Evolutionary conservation across 2,797 vertebrate species (phyloP).

Genomic region (Gymnocypris eckloni): DNA sequence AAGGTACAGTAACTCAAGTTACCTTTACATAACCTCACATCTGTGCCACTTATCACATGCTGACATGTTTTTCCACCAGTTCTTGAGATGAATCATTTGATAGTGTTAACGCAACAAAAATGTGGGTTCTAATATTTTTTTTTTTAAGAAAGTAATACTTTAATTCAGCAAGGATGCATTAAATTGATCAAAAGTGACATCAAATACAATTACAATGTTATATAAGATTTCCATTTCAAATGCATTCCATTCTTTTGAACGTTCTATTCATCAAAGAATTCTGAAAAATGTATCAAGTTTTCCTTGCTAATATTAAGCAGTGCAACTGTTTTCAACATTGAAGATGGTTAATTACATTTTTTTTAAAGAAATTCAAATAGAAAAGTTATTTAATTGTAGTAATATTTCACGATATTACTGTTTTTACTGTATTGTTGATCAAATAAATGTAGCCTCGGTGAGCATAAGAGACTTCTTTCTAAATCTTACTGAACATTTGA

Average conservation of each 20-base stretch:
- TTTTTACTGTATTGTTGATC: too few species aligned
- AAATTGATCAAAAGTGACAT: not conserved
- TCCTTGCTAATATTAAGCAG: not conserved
- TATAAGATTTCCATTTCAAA: not conserved
- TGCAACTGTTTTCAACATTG: not conserved
- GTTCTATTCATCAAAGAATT: not conserved
- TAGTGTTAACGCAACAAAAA: not conserved
- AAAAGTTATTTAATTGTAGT: too few species aligned
- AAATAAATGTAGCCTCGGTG: not conserved
- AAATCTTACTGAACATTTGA: too few species aligned
- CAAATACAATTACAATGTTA: not conserved
- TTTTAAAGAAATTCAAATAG: not conserved
- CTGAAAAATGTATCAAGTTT: not conserved
- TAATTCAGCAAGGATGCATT: too few species aligned
- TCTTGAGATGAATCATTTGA: not conserved
- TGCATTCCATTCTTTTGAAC: not conserved
- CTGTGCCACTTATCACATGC: conserved; percentile 9
- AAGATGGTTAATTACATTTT: not conserved
- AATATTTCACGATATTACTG: too few species aligned
- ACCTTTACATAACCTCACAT: not conserved
- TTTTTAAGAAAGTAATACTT: not conserved
- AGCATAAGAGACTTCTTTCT: not conserved
- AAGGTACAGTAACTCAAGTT: conserved; percentile 20
- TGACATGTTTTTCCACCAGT: not conserved
- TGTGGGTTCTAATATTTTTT: not conserved